Evolutionary conservation across 2,797 vertebrate genomes (phyloP).

Genomic region (Clarias platycephalus): DNA sequence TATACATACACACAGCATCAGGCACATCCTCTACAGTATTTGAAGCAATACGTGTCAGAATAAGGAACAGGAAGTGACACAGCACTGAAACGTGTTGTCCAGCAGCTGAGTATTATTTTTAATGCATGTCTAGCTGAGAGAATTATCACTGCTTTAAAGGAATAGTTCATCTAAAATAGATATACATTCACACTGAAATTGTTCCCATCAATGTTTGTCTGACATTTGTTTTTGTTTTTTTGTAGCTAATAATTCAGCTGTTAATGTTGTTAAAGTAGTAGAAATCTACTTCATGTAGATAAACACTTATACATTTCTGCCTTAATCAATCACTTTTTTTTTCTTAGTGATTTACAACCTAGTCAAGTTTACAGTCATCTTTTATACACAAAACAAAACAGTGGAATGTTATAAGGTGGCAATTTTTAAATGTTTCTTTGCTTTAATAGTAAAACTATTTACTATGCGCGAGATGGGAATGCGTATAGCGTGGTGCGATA

Average conservation of each 20-base stretch:
- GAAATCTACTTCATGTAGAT: not conserved
- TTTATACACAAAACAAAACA: not conserved
- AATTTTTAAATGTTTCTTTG: not conserved
- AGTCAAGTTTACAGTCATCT: not conserved
- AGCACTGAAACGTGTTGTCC: not conserved
- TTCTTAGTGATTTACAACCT: not conserved
- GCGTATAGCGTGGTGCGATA: not conserved
- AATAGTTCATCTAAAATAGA: not conserved
- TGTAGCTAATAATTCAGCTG: not conserved
- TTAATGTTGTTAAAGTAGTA: not conserved
- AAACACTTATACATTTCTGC: no score
- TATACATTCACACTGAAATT: not conserved
- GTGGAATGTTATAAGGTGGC: not conserved
- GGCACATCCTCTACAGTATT: not conserved
- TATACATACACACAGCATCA: not conserved
- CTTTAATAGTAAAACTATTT: not conserved
- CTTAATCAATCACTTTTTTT: not conserved
- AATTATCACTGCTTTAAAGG: slow-evolving; percentile 6
- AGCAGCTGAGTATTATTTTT: not conserved
- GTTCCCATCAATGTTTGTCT: not conserved
- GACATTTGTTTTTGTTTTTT: not conserved
- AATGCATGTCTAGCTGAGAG: not conserved
- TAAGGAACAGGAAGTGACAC: not conserved
- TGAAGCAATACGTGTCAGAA: no score
- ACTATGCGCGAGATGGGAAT: not conserved